phyloP scores from a whole-genome alignment of 2,113 vertebrate genomes.

The Hiodon tergisus region DNA sequence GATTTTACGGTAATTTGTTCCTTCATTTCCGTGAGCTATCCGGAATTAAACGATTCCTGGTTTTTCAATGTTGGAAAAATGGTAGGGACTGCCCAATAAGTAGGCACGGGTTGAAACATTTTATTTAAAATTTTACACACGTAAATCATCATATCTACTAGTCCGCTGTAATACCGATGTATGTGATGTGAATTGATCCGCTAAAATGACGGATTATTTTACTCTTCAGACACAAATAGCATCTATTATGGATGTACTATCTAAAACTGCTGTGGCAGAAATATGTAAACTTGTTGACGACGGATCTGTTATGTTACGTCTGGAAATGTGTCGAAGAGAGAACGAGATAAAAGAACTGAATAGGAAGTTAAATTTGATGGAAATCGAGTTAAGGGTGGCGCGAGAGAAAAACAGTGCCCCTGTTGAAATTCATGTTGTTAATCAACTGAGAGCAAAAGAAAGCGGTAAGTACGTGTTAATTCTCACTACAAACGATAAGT shows the following conservation, averaged over 20 bases:
- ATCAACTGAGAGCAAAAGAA: background rate
- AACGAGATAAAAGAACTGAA: conserved; percentile 53
- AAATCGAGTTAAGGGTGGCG: conserved; percentile 40
- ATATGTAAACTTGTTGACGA: conserved; percentile 62
- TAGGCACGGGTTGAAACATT: background rate
- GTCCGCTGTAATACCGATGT: background rate
- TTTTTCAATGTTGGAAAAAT: background rate
- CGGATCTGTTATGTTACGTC: conserved; percentile 46
- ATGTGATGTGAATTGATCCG: background rate
- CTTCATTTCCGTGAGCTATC: conserved; percentile 10
- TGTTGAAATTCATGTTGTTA: conserved; percentile 4
- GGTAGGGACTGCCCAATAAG: too few species aligned
- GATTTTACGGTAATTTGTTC: conserved; percentile 6
- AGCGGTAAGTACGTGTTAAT: background rate
- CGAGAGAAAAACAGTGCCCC: conserved; percentile 17
- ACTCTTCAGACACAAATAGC: conserved; percentile 56
- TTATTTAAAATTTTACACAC: background rate
- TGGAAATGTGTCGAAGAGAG: conserved; percentile 56
- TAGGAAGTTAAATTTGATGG: conserved; percentile 43
- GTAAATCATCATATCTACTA: too few species aligned
- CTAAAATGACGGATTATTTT: conserved; percentile 44
- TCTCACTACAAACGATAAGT: background rate
- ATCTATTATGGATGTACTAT: conserved; percentile 57
- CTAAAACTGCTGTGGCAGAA: conserved; percentile 58
- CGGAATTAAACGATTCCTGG: background rate